A percentile compares a stretch with the other conserved stretches of the same genome.
Conservation (phyloP, 2,113 vertebrate genomes). For the Columba livia region DNA sequence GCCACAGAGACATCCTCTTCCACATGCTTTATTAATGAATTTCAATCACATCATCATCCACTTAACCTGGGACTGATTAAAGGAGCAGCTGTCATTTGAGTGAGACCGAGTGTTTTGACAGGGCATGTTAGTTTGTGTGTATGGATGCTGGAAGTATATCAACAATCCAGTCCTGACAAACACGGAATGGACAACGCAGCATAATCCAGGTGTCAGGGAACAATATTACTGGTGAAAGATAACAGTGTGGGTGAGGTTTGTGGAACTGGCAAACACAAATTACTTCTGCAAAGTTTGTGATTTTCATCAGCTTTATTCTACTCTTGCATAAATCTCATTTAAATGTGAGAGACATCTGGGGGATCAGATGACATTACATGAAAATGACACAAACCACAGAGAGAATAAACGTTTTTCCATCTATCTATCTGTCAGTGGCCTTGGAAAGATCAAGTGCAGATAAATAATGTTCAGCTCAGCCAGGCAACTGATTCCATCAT, state of each 20-base stretch:
- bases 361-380: neutral
- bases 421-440: neutral
- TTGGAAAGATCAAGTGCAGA: neutral
- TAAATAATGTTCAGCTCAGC: neutral
- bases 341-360: neutral
- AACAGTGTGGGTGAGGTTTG: neutral
- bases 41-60: neutral
- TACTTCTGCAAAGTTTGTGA: neutral
- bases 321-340: neutral
- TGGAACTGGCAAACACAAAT: neutral
- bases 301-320: neutral
- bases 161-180: neutral
- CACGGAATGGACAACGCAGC: neutral
- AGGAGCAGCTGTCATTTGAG: neutral
- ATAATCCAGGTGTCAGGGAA: neutral
- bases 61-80: neutral
- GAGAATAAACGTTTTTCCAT: neutral
- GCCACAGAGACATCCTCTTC: neutral
- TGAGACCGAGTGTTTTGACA: neutral
- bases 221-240: neutral
- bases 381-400: neutral
- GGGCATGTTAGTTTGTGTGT: neutral
- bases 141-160: neutral
- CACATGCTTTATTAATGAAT: neutral
- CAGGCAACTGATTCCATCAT: neutral